Evolutionary conservation across 2,888 invertebrate genomes (phyloP).

Genomic region (Drosophila acutilabella): DNA sequence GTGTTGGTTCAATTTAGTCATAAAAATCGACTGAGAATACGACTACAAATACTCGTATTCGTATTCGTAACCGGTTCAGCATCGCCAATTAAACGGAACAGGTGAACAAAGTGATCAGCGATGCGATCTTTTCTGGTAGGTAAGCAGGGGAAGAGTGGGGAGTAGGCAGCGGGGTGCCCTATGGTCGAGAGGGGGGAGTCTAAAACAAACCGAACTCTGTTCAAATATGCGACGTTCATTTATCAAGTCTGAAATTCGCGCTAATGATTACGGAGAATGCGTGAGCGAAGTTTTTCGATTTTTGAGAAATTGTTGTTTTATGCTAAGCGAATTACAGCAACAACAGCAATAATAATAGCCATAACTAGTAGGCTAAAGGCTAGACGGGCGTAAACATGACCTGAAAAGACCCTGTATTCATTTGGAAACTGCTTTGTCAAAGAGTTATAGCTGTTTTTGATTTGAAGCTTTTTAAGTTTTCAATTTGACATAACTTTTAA

Average conservation of each 20-base stretch:
- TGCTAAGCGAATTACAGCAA: conserved; percentile 58
- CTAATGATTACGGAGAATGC: conserved; percentile 68
- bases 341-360: conserved; percentile 27
- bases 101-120: conserved; percentile 67
- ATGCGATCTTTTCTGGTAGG: neutral
- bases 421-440: too few relatives aligned
- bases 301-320: conserved; percentile 72
- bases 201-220: conserved; percentile 34
- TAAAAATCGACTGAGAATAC: conserved; percentile 31
- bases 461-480: too few relatives aligned
- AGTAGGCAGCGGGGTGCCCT: neutral
- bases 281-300: conserved; percentile 32
- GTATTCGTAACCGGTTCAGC: conserved; percentile 19
- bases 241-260: conserved; percentile 56
- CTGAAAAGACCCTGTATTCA: too few relatives aligned
- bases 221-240: conserved; percentile 59
- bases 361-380: neutral
- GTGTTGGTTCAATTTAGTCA: conserved; percentile 62
- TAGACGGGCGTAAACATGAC: too few relatives aligned
- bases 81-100: conserved; percentile 71
- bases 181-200: neutral
- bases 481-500: too few relatives aligned
- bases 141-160: neutral
- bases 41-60: conserved; percentile 28
- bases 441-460: too few relatives aligned